phyloP scores from a whole-genome alignment of 2,888 invertebrate genomes.

The Globia sparganii region DNA sequence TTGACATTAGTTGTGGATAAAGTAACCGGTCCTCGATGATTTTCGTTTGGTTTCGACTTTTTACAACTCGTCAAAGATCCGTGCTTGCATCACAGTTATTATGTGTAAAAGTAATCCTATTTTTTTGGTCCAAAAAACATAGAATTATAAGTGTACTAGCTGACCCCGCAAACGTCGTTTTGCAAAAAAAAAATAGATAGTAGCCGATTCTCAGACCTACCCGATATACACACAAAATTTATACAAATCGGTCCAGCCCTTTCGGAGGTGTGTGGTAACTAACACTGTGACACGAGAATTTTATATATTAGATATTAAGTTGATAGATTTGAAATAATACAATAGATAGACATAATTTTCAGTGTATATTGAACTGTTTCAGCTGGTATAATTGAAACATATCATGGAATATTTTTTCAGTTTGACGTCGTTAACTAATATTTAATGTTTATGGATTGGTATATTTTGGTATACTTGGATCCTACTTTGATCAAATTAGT shows the following conservation, averaged over 20 bases:
- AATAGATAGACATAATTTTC: not conserved
- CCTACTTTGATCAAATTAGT: conserved; percentile 12
- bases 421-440: conserved; percentile 6
- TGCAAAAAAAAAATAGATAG: too few relatives aligned
- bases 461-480: not conserved
- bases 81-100: not conserved
- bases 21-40: not conserved
- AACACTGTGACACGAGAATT: too few relatives aligned
- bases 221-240: too few relatives aligned
- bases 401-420: not conserved
- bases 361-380: not conserved
- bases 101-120: too few relatives aligned
- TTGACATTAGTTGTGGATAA: not conserved
- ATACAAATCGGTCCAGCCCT: too few relatives aligned
- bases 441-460: not conserved
- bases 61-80: not conserved
- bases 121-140: not conserved
- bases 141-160: not conserved
- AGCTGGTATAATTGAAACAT: not conserved
- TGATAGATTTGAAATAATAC: not conserved
- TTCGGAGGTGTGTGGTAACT: too few relatives aligned
- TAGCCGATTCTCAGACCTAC: too few relatives aligned
- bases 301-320: too few relatives aligned
- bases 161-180: too few relatives aligned
- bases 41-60: not conserved